These are phyloP conservation scores for Notodonta dromedarius DNA, from an alignment of 2,888 invertebrate species.

Conservation along the genomic window DNA sequence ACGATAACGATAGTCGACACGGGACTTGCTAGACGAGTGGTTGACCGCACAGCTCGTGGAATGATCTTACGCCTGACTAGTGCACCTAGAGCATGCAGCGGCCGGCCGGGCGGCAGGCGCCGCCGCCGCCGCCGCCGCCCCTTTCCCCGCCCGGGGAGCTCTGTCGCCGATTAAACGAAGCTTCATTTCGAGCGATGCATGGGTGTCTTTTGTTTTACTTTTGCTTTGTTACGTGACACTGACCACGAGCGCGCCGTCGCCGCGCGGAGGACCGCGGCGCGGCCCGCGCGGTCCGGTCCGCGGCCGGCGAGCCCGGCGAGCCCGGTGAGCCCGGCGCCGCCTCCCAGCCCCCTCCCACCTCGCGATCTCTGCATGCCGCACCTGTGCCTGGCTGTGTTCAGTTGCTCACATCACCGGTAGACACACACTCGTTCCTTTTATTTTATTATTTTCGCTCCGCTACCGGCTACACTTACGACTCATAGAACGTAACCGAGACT, in stretches of 20 bases:
- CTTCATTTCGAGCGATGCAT: constrained; percentile 76
- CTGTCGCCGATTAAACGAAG: constrained; percentile 63
- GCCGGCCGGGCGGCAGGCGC: constrained; percentile 46
- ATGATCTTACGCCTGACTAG: constrained; percentile 81
- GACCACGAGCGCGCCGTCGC: constrained; percentile 72
- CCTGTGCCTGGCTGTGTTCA: constrained; percentile 84
- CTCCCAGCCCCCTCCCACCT: constrained; percentile 73
- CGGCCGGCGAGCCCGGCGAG: constrained; percentile 35
- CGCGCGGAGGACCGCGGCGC: constrained; percentile 53
- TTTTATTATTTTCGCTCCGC: constrained; percentile 78
- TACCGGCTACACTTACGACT: constrained; percentile 76
- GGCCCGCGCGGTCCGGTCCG: constrained; percentile 43
- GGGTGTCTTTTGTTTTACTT: constrained; percentile 81
- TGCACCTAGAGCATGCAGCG: constrained; percentile 74
- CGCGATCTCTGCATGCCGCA: constrained; percentile 79
- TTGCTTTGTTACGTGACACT: constrained; percentile 82
- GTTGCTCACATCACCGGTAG: constrained; percentile 84
- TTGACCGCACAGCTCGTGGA: constrained; percentile 80
- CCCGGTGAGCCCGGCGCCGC: constrained; percentile 65
- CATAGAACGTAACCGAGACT: constrained; percentile 73
- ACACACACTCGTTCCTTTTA: constrained; percentile 79
- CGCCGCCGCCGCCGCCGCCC: constrained; percentile 50
- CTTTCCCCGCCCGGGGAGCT: constrained; percentile 58
- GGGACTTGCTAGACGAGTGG: constrained; percentile 73
- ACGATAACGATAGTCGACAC: constrained; percentile 62